Base-by-base conservation (phyloP, 2,113 vertebrate genomes). In the Myrmecophaga tridactyla region DNA sequence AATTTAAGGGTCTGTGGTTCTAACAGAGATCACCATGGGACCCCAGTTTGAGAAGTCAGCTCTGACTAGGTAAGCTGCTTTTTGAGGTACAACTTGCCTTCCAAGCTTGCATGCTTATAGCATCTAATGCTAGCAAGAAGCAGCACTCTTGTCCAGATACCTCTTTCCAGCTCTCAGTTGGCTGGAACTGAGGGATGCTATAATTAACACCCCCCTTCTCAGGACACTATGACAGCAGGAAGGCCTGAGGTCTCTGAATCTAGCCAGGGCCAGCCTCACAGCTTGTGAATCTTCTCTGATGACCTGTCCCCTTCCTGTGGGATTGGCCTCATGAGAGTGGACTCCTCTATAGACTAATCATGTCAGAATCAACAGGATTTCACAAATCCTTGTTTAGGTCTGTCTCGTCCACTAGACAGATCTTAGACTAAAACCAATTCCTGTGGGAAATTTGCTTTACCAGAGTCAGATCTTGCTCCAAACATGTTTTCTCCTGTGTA, bases 201-300 rank as follows among this genome's bases (percentile, higher is more conserved):
- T 43, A 62, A 18, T 34, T 6, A n/a, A 53, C 14, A 27, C 31
- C 48, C 51, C 51, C 23, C 9, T 23, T 90, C 43, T n/a, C 1
- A 0, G 70, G 29, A 25, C 18, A 23, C 46, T 3, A 5, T 1
- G 31, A n/a, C 6, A 31, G 75, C 84, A 29, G 14, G 15, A 65
- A 39, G 82, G 34, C 62, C 53, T 31, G 51, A 67, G 75, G 53
- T 36, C 7, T 20, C 51, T 83, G n/a, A 27, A 21, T 34, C 36
- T 69, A 31, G 62, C 58, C 60, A 10, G 7, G 7, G 31, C 39
- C 17, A 56, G 51, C 62, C 27, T 21, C 11, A 41, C 20, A 31
- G 69, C 4, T 29, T 78, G 48, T 34, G 23, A 25, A 1, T 92
- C 80, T 80, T 94, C 80, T 92, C 63, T 29, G 83, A 67, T 58